Evolutionary conservation across 2,113 vertebrate species (phyloP), one percentile per base, ranked within the genome.

Genomic region (Callipepla californica): DNA sequence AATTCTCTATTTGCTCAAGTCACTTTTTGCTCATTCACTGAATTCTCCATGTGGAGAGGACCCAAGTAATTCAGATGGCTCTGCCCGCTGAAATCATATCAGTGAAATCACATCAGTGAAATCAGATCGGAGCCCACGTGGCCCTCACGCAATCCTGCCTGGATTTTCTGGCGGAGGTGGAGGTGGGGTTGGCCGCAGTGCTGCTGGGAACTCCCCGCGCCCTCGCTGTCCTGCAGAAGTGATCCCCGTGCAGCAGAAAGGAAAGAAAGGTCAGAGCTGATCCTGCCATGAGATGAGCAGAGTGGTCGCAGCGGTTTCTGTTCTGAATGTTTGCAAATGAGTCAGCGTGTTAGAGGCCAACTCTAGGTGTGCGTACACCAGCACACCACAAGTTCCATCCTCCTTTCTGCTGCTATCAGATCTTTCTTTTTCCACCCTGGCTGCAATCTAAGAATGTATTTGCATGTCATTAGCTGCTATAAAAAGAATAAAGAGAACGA

Each of bases 361-460:
- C 18, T 20, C 44, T 42, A 34, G 4, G 50, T 5, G 48, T 87
- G 32, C 55, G 32, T 73, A 95, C 72, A 51, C 0, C 53, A 74
- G 5, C 2, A 11, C 7, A 86, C 92, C 80, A 1, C 95, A 96
- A 86, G 95, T 96, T 96, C 95, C 88, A 95, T 96, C 95, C 95
- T 96, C 96, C 93, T 84, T 78, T 94, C 82, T 86, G 93, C 68
- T 93, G 62, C 87, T 93, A 93, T 88, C 92, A 65, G 21, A 9
- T 23, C 21, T 58, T 44, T 72, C 84, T 94, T 74, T 96, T 96
- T 96, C 95, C 96, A 92, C 80, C 65, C n/a, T 90, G 92, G 88
- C 77, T 75, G 95, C 93, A 96, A 96, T 96, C 96, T 96, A 96
- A 96, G 96, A 96, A 96, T 61, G 76, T 14, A 61, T 93, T 90